Conservation (phyloP, 2,113 vertebrate genomes). For the Myanophis thanlyinensis region DNA sequence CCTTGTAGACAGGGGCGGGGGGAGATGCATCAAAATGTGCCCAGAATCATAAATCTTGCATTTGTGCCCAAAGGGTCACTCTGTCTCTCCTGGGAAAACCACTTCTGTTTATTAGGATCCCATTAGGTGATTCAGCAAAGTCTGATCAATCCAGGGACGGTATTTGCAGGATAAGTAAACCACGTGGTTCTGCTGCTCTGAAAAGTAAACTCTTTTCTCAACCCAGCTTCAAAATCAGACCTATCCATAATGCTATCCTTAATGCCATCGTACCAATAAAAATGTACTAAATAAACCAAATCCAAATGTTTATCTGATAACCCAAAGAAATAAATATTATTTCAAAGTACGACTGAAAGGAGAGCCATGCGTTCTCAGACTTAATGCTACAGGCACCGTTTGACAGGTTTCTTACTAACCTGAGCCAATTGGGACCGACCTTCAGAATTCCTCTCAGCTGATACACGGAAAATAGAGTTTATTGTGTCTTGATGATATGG, state of each 20-base stretch:
- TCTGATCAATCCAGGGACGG: not conserved
- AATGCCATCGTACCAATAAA: constrained; percentile 6
- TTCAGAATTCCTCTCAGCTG: constrained; percentile 31
- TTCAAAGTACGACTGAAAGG: constrained; percentile 40
- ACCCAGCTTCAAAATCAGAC: not conserved
- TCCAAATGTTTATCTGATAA: constrained; percentile 10
- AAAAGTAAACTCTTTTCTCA: not conserved
- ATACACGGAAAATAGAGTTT: constrained; percentile 17
- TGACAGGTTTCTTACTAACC: constrained; percentile 39
- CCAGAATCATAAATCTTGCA: not conserved
- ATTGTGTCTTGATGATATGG: constrained; percentile 3
- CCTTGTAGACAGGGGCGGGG: not conserved
- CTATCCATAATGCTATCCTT: constrained; percentile 13
- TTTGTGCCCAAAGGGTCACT: too few species aligned
- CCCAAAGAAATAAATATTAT: constrained; percentile 28
- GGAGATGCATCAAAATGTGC: not conserved
- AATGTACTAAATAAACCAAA: constrained; percentile 25
- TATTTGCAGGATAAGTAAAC: not conserved
- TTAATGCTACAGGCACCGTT: constrained; percentile 14
- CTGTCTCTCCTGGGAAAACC: too few species aligned
- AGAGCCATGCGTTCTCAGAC: constrained; percentile 22
- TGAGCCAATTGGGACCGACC: constrained; percentile 29
- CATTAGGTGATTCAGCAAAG: not conserved
- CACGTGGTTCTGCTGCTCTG: not conserved
- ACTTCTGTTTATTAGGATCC: not conserved